Evolutionary conservation across 2,797 vertebrate genomes (phyloP), one percentile per base, ranked within the genome.

Genomic region (Muscicapa comitata): DNA sequence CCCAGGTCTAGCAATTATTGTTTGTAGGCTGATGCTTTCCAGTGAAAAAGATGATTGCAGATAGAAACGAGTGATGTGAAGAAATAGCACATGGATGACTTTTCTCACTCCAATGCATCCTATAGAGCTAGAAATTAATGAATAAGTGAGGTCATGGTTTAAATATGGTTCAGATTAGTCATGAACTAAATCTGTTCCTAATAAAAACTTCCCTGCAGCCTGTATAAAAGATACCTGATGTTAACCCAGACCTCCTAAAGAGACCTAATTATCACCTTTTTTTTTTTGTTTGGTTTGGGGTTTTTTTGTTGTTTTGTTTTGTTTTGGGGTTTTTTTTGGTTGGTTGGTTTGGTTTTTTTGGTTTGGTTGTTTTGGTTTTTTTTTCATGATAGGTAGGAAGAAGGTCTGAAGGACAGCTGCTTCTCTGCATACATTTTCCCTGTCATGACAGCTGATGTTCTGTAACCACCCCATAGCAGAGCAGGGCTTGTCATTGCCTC

Each of bases 81-180:
- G 37, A 73, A 85, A 81, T 55, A 72, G 20, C 63, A 93, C 25
- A 47, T 0, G 0, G n/a, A 86, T 86, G 5, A n/a, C 77, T 88
- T 96, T 71, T 35, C 14, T 92, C 50, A 58, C 63, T 91, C 28
- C 38, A 66, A 11, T 78, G 68, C 57, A 54, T 68, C 50, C 45
- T 61, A 24, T 24, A 83, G 62, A 78, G 35, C 61, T 9, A 83
- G 17, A 90, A 88, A 40, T 65, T 88, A 88, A 83, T 71, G 65
- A 92, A 63, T 71, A 91, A 86, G 31, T 89, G 87, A 93, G 57
- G 50, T 91, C 68, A 61, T 53, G 13, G n/a, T 71, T 89, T 89
- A 87, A 93, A 86, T 71, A 72, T 74, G 42, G 45, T 53, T 91
- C 50, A 62, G 68, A 80, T 94, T 90, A 94, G 61, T 91, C 82